Conservation (phyloP, 2,113 vertebrate species). For the Aldabrachelys gigantea region DNA sequence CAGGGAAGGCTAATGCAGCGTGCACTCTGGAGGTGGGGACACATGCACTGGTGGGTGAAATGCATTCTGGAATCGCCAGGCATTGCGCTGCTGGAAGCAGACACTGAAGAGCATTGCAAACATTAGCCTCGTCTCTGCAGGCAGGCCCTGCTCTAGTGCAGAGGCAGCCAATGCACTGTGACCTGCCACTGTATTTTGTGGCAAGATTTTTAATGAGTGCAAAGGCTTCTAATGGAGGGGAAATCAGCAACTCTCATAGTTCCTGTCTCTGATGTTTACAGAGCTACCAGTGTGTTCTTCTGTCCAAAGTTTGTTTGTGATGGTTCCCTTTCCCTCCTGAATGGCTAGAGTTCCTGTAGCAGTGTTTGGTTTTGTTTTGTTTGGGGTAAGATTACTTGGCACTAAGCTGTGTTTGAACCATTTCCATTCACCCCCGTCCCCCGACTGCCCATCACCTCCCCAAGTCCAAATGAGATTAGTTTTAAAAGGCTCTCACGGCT, state of each 20-base stretch:
- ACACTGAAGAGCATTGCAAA: not conserved
- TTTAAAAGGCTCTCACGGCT: not conserved
- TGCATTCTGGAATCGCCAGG: too few species aligned
- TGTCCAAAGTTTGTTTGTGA: not conserved
- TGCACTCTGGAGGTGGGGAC: too few species aligned
- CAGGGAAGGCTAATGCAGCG: too few species aligned
- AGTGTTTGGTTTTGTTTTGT: not conserved
- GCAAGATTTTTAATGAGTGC: not conserved
- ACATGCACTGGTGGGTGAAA: too few species aligned
- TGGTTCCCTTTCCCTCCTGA: not conserved
- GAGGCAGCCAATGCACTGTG: too few species aligned
- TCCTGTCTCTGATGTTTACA: not conserved
- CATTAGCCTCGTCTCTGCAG: too few species aligned
- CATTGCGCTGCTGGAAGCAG: too few species aligned
- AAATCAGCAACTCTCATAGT: not conserved
- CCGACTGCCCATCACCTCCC: not conserved
- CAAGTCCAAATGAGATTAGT: not conserved
- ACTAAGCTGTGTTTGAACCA: not conserved
- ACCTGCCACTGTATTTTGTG: not conserved
- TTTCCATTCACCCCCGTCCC: not conserved
- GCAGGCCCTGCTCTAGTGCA: too few species aligned
- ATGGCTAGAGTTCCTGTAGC: not conserved
- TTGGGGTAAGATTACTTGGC: not conserved
- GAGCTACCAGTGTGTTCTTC: not conserved
- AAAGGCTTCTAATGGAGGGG: not conserved